A percentile compares a stretch with the other conserved stretches of the same genome.
Conservation (phyloP, 2,888 invertebrate species). For the Ectemnius cavifrons region DNA sequence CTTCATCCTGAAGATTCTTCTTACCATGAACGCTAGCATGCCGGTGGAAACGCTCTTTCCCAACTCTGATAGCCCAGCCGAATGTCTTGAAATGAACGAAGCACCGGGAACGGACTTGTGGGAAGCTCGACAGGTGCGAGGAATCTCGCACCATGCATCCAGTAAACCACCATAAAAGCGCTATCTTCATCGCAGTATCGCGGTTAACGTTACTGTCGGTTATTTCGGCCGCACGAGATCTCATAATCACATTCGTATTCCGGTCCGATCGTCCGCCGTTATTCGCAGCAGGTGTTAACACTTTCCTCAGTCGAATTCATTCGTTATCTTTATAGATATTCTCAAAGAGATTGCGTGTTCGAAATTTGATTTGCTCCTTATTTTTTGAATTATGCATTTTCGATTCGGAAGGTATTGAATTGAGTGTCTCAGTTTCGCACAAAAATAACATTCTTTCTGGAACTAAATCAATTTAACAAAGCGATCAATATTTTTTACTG, state of each 20-base stretch:
- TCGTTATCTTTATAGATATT: too few species aligned
- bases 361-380: too few species aligned
- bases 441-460: too few species aligned
- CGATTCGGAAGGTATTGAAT: too few species aligned
- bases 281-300: too few species aligned
- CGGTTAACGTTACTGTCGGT: constrained; percentile 62
- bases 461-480: too few species aligned
- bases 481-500: too few species aligned
- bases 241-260: constrained; percentile 55
- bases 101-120: constrained; percentile 55
- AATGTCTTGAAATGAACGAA: constrained; percentile 58
- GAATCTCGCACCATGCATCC: constrained; percentile 38
- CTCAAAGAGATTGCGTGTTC: too few species aligned
- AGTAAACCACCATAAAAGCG: constrained; percentile 50
- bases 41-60: neutral
- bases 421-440: too few species aligned
- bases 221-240: constrained; percentile 59
- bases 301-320: too few species aligned
- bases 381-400: too few species aligned
- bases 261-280: neutral
- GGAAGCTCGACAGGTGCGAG: constrained; percentile 63
- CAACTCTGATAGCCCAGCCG: neutral
- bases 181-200: constrained; percentile 58
- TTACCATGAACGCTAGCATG: constrained; percentile 10
- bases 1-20: constrained; percentile 41